Evolutionary conservation across 2,113 vertebrate genomes (phyloP).

Genomic region (Loxodonta africana): DNA sequence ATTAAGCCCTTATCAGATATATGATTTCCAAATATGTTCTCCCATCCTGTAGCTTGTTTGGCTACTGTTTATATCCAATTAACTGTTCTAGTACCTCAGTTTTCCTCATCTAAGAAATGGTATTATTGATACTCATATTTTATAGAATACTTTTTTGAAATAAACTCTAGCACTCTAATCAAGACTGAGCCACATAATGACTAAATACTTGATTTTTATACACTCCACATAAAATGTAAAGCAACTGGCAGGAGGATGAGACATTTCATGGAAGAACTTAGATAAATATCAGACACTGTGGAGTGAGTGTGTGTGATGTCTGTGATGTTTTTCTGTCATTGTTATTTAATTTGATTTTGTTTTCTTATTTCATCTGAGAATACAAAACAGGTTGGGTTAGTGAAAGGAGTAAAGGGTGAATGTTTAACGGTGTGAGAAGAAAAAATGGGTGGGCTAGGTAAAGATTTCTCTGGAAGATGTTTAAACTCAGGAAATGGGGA

Average conservation of each 20-base stretch:
- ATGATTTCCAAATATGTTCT: too few relatives aligned
- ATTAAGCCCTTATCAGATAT: too few relatives aligned
- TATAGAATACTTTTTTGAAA: constrained; percentile 4
- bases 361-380: constrained; percentile 22
- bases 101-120: constrained; percentile 51
- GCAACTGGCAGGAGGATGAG: background rate
- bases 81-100: constrained; percentile 21
- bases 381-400: constrained; percentile 17
- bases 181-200: background rate
- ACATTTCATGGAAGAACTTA: background rate
- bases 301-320: background rate
- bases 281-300: background rate
- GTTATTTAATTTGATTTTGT: constrained; percentile 48
- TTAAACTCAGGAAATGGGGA: constrained; percentile 44
- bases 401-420: background rate
- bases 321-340: background rate
- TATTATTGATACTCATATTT: background rate
- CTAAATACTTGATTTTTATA: constrained; percentile 38
- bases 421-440: constrained; percentile 41
- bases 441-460: background rate
- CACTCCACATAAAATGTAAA: constrained; percentile 1
- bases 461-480: constrained; percentile 48
- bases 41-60: background rate
- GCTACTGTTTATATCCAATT: background rate
- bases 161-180: background rate